Conservation (phyloP, 2,113 vertebrate genomes). For the Actenoides lindsayi region DNA sequence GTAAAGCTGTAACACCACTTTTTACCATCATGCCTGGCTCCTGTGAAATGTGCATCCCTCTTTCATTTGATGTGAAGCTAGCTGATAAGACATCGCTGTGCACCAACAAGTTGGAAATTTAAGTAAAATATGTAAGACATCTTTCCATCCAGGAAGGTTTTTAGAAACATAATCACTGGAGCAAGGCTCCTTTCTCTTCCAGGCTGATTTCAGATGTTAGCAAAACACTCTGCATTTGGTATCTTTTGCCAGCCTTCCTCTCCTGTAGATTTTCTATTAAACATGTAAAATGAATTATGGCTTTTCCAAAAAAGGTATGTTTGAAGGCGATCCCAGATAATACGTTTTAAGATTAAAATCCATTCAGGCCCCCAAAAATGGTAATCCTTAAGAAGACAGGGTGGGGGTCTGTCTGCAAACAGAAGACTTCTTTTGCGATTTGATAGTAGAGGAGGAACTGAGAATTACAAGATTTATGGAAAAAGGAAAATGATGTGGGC, state of each 20-base stretch:
- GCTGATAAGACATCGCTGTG: fast-evolving
- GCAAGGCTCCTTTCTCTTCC: background rate
- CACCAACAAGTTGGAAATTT: constrained; percentile 8
- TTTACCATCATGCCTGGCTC: background rate
- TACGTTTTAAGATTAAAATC: background rate
- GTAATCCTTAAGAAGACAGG: constrained; percentile 16
- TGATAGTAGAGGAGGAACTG: constrained; percentile 21
- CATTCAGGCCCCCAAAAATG: background rate
- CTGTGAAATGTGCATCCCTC: background rate
- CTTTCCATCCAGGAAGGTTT: constrained; percentile 23
- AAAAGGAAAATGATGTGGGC: constrained; percentile 49
- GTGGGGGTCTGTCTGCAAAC: constrained; percentile 25
- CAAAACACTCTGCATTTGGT: background rate
- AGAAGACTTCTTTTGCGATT: background rate
- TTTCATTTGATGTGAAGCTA: background rate
- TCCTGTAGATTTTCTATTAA: background rate
- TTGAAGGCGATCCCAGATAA: background rate
- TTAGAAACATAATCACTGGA: background rate
- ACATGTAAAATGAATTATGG: background rate
- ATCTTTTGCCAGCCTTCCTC: background rate
- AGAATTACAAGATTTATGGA: constrained; percentile 1
- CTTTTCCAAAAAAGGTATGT: background rate
- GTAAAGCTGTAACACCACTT: background rate
- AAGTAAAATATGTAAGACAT: background rate
- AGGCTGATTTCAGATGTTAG: background rate